These are phyloP conservation scores for Nysson spinosus DNA, from an alignment of 2,888 invertebrate genomes.

Conservation along the genomic window DNA sequence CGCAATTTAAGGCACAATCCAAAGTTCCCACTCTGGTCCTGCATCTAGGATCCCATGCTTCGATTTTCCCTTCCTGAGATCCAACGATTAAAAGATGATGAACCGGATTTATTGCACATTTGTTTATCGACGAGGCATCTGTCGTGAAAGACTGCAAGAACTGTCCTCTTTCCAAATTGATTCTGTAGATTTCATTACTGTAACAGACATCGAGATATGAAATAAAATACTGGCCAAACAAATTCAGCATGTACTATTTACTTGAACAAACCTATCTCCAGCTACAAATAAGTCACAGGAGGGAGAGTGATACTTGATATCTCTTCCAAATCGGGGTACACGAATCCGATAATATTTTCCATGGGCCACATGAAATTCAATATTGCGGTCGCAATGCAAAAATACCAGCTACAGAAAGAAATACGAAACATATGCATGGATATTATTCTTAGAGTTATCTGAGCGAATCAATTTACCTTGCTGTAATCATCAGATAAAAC, in stretches of 20 bases:
- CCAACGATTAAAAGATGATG: conserved; percentile 94
- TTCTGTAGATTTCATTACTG: conserved; percentile 92
- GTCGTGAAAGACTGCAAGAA: conserved; percentile 92
- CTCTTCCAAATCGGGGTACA: conserved; percentile 97
- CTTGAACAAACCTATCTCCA: conserved; percentile 85
- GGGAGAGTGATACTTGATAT: conserved; percentile 92
- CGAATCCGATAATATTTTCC: conserved; percentile 94
- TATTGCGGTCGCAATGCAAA: conserved; percentile 92
- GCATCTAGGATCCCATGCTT: conserved; percentile 97
- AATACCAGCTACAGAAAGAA: conserved; percentile 87
- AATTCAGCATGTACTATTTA: background rate
- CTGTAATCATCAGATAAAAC: conserved; percentile 96
- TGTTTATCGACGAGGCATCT: conserved; percentile 87
- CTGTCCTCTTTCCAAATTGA: conserved; percentile 97
- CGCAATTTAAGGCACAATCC: conserved; percentile 87
- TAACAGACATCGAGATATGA: conserved; percentile 28
- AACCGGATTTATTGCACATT: conserved; percentile 90
- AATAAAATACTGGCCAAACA: background rate
- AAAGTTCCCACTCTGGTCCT: conserved; percentile 87
- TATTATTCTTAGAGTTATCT: too few relatives aligned
- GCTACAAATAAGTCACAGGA: conserved; percentile 95
- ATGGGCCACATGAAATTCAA: conserved; percentile 97
- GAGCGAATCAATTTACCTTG: conserved; percentile 86
- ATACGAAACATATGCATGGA: background rate
- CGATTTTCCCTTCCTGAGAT: conserved; percentile 93